Conservation (phyloP, 2,797 vertebrate species). For the Capromys pilorides region DNA sequence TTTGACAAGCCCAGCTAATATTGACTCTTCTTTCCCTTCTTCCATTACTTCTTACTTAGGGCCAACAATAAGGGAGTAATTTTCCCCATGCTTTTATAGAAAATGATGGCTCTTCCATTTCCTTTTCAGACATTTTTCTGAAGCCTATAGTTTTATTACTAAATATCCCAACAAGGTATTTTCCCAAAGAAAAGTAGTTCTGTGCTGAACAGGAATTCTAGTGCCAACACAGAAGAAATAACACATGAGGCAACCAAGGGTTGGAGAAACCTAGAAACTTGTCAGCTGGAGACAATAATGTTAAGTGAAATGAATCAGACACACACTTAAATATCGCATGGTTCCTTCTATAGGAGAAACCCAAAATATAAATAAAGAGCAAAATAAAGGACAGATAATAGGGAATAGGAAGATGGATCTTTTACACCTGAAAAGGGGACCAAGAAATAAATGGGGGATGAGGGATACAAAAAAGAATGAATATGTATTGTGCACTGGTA, state of each 20-base stretch:
- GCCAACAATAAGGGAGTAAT: background rate
- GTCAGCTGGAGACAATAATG: background rate
- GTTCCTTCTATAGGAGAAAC: background rate
- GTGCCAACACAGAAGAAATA: background rate
- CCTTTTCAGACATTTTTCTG: slow-evolving; percentile 22
- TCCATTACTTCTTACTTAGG: background rate
- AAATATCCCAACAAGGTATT: background rate
- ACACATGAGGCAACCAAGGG: background rate
- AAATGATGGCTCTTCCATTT: slow-evolving; percentile 33
- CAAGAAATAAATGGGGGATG: background rate
- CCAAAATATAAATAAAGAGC: background rate
- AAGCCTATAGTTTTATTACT: background rate
- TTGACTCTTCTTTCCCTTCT: background rate
- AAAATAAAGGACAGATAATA: background rate
- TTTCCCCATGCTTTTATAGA: background rate
- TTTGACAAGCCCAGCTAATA: background rate
- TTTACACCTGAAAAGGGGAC: background rate
- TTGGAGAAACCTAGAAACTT: background rate
- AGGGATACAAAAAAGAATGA: background rate
- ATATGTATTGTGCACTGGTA: background rate
- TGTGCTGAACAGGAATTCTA: background rate
- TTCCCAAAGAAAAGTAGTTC: background rate
- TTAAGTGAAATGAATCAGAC: background rate
- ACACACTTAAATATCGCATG: background rate
- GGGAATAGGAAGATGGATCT: background rate